Conservation (phyloP, 1,140 invertebrate genomes). For the Atta colombica region DNA sequence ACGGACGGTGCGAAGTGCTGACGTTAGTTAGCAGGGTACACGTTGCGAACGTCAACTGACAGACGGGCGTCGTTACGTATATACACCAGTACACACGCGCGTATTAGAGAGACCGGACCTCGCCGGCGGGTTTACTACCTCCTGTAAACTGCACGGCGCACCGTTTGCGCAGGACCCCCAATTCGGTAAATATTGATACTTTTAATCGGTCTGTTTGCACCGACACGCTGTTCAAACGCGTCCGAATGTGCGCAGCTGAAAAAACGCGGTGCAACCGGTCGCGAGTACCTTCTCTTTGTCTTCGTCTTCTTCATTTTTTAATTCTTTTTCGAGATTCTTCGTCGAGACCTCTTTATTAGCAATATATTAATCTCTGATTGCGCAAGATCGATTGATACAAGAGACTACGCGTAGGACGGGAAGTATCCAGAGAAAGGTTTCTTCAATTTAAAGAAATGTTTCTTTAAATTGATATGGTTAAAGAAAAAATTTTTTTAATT, state of each 20-base stretch:
- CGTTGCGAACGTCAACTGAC: constrained; percentile 54
- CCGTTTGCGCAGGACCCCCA: constrained; percentile 66
- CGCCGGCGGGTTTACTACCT: constrained; percentile 46
- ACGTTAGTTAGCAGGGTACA: constrained; percentile 62
- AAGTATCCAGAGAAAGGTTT: too few species aligned
- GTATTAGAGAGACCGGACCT: constrained; percentile 38
- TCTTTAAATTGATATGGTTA: too few species aligned
- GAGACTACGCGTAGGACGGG: not conserved
- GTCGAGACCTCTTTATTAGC: constrained; percentile 35
- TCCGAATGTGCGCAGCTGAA: constrained; percentile 73
- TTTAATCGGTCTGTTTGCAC: constrained; percentile 80
- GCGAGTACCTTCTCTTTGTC: not conserved
- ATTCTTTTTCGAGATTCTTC: not conserved
- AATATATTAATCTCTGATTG: constrained; percentile 22
- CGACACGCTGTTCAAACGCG: constrained; percentile 63
- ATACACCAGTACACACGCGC: constrained; percentile 23
- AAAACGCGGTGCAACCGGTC: constrained; percentile 66
- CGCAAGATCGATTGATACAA: not conserved
- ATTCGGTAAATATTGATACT: constrained; percentile 82
- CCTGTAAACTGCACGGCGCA: constrained; percentile 52
- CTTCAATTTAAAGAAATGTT: too few species aligned
- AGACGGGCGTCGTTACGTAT: constrained; percentile 27
- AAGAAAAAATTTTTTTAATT: too few species aligned
- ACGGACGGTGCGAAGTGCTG: constrained; percentile 48
- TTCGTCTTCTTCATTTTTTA: not conserved